phyloP scores from a whole-genome alignment of 2,797 vertebrate genomes.

The Enteromius afrohamiltoni region DNA sequence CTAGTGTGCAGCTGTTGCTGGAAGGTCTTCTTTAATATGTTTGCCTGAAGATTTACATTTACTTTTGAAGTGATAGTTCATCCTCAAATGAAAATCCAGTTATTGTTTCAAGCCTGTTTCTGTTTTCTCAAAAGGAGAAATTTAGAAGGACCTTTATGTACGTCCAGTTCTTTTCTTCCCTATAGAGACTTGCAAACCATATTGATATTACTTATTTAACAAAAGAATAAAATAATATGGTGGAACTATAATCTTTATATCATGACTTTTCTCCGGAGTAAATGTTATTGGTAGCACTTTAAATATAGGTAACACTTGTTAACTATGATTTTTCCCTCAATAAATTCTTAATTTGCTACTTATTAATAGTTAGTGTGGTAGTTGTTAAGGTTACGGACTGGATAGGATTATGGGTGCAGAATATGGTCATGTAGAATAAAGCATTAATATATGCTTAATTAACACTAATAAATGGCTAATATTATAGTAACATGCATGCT shows the following conservation, averaged over 20 bases:
- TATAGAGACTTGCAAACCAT: not conserved
- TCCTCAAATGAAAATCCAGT: not conserved
- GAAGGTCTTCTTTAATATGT: conserved; percentile 23
- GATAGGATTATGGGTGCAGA: too few species aligned
- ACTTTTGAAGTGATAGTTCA: not conserved
- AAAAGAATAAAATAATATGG: not conserved
- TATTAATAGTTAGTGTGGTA: too few species aligned
- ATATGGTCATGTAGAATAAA: too few species aligned
- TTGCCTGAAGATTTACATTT: conserved; percentile 31
- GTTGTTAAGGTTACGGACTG: too few species aligned
- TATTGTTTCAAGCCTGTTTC: not conserved
- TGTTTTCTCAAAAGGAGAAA: not conserved
- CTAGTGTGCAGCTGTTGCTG: conserved; percentile 37
- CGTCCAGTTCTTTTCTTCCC: not conserved
- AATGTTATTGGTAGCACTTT: not conserved
- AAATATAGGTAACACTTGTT: too few species aligned
- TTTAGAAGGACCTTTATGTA: not conserved
- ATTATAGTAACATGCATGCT: too few species aligned
- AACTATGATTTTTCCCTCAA: too few species aligned
- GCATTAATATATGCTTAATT: too few species aligned
- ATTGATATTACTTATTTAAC: not conserved
- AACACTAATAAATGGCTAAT: too few species aligned
- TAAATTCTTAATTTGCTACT: too few species aligned
- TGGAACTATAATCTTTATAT: not conserved
- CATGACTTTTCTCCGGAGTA: not conserved